Conservation (phyloP, 2,888 invertebrate species). For the Acanthosepion esculentum region DNA sequence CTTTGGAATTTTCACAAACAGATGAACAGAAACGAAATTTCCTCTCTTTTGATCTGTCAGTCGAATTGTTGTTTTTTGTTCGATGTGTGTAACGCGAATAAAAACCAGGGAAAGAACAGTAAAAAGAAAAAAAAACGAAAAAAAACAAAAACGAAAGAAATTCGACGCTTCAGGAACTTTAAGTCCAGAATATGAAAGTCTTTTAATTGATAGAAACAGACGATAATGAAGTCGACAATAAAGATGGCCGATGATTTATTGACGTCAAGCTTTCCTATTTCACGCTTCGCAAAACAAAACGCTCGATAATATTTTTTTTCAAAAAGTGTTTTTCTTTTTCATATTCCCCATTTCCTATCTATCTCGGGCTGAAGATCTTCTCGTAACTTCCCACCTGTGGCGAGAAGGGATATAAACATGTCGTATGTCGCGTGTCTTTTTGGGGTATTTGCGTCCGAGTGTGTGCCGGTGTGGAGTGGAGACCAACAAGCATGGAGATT, state of each 20-base stretch:
- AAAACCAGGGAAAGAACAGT: no score
- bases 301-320: not conserved
- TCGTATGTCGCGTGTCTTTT: not conserved
- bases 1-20: no score
- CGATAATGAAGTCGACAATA: not conserved
- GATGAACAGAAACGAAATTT: no score
- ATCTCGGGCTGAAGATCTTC: not conserved
- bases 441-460: no score
- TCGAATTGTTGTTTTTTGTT: no score
- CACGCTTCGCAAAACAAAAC: not conserved
- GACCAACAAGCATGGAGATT: not conserved
- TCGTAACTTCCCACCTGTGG: not conserved
- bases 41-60: no score
- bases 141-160: no score
- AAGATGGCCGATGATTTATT: conserved; percentile 18
- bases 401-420: not conserved
- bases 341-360: not conserved
- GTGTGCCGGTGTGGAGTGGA: not conserved
- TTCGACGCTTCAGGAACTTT: no score
- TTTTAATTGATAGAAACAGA: not conserved
- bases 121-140: no score
- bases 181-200: no score
- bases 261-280: not conserved
- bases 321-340: not conserved
- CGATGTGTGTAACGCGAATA: no score